Conservation (phyloP, 2,888 invertebrate species). For the Amiota minor region DNA sequence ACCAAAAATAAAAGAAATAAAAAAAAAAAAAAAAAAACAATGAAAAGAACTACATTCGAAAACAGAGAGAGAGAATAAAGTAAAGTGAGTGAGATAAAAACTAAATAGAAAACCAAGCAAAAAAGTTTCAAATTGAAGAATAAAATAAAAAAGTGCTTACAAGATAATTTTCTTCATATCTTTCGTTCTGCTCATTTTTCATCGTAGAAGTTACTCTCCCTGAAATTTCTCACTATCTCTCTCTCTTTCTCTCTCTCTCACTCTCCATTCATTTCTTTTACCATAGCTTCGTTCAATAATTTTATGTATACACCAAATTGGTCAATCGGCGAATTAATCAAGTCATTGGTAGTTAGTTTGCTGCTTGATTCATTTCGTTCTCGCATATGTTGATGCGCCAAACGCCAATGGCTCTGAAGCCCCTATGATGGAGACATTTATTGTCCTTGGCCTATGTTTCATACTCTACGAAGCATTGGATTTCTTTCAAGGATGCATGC, state of each 20-base stretch:
- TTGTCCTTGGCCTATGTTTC: conserved; percentile 80
- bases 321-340: too few species aligned
- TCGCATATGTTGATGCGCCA: conserved; percentile 38
- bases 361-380: background rate
- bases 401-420: conserved; percentile 65
- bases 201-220: background rate
- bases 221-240: too few species aligned
- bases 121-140: background rate
- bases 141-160: background rate
- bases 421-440: conserved; percentile 79
- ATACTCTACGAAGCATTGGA: conserved; percentile 81
- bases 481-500: conserved; percentile 76
- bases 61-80: background rate
- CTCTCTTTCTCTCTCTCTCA: too few species aligned
- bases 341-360: conserved; percentile 17
- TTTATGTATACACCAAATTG: too few species aligned
- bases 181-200: background rate
- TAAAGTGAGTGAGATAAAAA: background rate
- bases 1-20: background rate
- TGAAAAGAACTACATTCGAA: conserved; percentile 5
- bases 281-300: too few species aligned
- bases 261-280: too few species aligned
- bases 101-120: background rate
- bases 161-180: background rate
- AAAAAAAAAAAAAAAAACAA: background rate